Conservation (phyloP, 2,888 invertebrate genomes). For the Xylota segnis region DNA sequence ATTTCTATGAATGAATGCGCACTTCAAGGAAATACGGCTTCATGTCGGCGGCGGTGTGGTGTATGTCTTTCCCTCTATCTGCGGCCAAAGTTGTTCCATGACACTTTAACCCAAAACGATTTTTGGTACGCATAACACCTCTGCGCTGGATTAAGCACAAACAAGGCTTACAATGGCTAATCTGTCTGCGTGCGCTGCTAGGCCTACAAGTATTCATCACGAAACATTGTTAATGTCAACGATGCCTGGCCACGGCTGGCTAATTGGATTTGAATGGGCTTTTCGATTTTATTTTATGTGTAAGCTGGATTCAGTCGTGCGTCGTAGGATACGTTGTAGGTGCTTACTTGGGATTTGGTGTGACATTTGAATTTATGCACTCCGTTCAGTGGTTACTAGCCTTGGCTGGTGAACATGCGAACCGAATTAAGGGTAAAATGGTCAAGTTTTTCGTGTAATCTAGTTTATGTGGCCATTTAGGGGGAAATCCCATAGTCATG, state of each 20-base stretch:
- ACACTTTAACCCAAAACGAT: constrained; percentile 62
- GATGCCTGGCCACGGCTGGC: constrained; percentile 1
- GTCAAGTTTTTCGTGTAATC: constrained; percentile 31
- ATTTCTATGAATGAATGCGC: constrained; percentile 66
- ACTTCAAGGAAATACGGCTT: constrained; percentile 74
- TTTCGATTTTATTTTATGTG: constrained; percentile 18
- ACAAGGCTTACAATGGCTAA: constrained; percentile 31
- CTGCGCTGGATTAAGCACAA: constrained; percentile 46
- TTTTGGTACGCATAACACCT: constrained; percentile 18
- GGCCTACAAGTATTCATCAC: constrained; percentile 49
- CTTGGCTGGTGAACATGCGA: constrained; percentile 20
- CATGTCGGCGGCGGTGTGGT: constrained; percentile 22
- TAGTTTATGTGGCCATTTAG: constrained; percentile 15
- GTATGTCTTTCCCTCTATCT: constrained; percentile 1
- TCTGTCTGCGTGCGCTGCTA: constrained; percentile 42
- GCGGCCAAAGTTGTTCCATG: constrained; percentile 3
- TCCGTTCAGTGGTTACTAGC: constrained; percentile 34
- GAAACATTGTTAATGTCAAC: constrained; percentile 6
- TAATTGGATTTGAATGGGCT: constrained; percentile 71
- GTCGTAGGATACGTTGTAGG: constrained; percentile 54
- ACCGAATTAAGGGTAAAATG: constrained; percentile 26
- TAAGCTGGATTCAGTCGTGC: constrained; percentile 66
- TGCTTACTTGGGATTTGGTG: constrained; percentile 57
- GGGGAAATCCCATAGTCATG: constrained; percentile 7
- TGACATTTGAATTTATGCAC: constrained; percentile 49